Percentiles rank a stretch among this genome's conserved stretches.
phyloP scores from a whole-genome alignment of 2,888 invertebrate species.

The Deroplatys truncata region DNA sequence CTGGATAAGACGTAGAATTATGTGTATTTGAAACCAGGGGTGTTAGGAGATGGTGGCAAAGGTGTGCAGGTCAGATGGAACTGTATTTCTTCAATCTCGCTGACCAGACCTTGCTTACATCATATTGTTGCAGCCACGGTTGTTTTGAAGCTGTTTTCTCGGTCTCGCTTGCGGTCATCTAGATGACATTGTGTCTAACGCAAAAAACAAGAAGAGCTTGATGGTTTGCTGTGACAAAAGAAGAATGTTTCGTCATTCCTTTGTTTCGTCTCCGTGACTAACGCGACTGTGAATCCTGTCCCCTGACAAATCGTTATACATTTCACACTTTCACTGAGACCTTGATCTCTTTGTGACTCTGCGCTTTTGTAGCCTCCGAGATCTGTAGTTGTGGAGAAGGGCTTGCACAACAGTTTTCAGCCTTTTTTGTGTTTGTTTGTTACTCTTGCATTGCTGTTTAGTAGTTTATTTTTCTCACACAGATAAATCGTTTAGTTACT shows the following conservation, averaged over 20 bases:
- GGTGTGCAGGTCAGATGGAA: too few relatives aligned
- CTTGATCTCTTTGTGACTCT: neutral
- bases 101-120: neutral
- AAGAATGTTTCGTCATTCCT: neutral
- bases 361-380: neutral
- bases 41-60: too few relatives aligned
- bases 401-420: neutral
- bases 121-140: neutral
- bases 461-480: too few relatives aligned
- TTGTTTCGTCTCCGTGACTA: neutral
- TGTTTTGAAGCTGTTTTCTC: neutral
- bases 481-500: too few relatives aligned
- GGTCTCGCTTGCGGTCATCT: neutral
- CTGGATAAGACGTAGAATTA: too few relatives aligned
- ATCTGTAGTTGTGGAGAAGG: neutral
- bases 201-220: neutral
- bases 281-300: neutral
- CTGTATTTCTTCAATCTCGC: too few relatives aligned
- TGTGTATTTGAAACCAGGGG: too few relatives aligned
- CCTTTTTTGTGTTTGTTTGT: too few relatives aligned
- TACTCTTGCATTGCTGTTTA: too few relatives aligned
- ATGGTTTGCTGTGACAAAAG: neutral
- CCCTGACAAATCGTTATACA: neutral
- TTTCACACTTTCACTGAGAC: neutral
- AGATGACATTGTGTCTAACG: neutral